A percentile compares a stretch with the other conserved stretches of the same genome.
Conservation (phyloP, 2,797 vertebrate species). For the Poecile montanus region DNA sequence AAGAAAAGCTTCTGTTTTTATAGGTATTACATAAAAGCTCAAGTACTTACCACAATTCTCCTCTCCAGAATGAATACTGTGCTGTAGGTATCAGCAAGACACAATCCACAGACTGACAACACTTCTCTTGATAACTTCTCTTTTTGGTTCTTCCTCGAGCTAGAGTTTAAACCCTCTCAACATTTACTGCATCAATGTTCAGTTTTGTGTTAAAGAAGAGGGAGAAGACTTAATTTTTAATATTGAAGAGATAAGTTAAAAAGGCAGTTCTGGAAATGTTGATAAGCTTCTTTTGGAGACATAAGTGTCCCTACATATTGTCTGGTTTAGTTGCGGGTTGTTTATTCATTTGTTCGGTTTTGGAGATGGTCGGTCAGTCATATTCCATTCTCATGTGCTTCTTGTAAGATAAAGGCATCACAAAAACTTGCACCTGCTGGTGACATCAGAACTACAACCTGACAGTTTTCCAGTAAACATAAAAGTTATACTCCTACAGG, state of each 20-base stretch:
- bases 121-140: conserved; percentile 19
- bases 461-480: conserved; percentile 40
- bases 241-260: conserved; percentile 23
- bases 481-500: conserved; percentile 4
- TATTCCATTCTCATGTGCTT: conserved; percentile 57
- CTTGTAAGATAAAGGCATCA: conserved; percentile 63
- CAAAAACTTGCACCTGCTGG: conserved; percentile 64
- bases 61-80: conserved; percentile 40
- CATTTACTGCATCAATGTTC: conserved; percentile 41
- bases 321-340: conserved; percentile 32
- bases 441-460: conserved; percentile 54
- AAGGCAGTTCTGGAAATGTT: conserved; percentile 57
- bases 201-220: conserved; percentile 58
- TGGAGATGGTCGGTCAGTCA: conserved; percentile 35
- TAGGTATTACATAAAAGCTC: not conserved
- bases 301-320: not conserved
- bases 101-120: conserved; percentile 54
- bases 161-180: conserved; percentile 55
- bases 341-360: not conserved
- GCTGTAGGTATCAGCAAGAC: conserved; percentile 52
- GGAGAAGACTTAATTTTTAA: conserved; percentile 50
- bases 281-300: conserved; percentile 21
- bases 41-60: conserved; percentile 48
- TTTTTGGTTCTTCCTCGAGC: conserved; percentile 47
- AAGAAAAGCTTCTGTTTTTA: not conserved